Evolutionary conservation across 2,888 invertebrate genomes (phyloP).

Genomic region (Cataglyphis rosenhaueri): DNA sequence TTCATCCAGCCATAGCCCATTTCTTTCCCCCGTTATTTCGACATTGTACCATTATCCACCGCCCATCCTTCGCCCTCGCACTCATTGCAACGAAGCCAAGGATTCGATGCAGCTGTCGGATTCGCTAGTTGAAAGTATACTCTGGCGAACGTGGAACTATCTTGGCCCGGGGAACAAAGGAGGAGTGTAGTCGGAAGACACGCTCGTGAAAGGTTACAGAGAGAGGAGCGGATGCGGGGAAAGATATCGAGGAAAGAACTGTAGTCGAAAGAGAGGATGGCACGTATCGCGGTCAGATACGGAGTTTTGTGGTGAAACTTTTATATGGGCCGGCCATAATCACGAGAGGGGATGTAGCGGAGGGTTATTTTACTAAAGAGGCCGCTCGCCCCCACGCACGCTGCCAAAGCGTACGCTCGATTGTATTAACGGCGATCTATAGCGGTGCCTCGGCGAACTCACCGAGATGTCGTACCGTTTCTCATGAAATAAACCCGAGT

Average conservation of each 20-base stretch:
- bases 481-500: conserved; percentile 72
- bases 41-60: conserved; percentile 8
- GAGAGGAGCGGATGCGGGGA: not conserved
- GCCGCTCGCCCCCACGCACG: conserved; percentile 26
- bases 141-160: conserved; percentile 58
- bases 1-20: conserved; percentile 62
- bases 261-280: conserved; percentile 6
- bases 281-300: conserved; percentile 48
- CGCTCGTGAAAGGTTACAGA: conserved; percentile 5
- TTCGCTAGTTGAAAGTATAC: conserved; percentile 60
- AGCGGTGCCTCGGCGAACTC: conserved; percentile 6
- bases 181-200: conserved; percentile 33
- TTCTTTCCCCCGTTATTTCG: conserved; percentile 50
- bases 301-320: conserved; percentile 69
- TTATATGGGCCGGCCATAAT: conserved; percentile 63
- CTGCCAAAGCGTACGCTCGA: conserved; percentile 70
- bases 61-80: not conserved
- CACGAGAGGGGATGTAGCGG: conserved; percentile 22
- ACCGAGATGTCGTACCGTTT: conserved; percentile 59
- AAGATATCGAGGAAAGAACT: conserved; percentile 9
- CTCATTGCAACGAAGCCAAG: conserved; percentile 59
- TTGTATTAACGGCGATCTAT: conserved; percentile 73
- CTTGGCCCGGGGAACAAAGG: conserved; percentile 34
- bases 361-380: conserved; percentile 46
- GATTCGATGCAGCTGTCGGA: conserved; percentile 72